Evolutionary conservation across 2,888 invertebrate species (phyloP).

Genomic region (Amiota mariae): DNA sequence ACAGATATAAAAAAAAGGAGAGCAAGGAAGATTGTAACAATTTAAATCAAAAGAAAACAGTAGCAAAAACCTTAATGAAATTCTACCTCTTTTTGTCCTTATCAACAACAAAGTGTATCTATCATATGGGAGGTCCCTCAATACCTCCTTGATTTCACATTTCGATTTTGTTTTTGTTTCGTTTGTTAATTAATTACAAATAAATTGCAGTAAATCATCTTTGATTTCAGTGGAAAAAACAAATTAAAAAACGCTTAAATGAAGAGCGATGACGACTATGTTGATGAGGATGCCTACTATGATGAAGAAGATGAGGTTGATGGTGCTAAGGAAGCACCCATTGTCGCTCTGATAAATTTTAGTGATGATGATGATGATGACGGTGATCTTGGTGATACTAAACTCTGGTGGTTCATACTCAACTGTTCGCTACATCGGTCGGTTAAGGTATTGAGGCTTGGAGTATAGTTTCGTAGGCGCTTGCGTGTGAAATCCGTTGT

Average conservation of each 20-base stretch:
- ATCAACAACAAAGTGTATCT: too few species aligned
- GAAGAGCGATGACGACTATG: constrained; percentile 15
- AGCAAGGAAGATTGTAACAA: too few species aligned
- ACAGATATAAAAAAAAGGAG: too few species aligned
- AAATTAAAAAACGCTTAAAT: constrained; percentile 66
- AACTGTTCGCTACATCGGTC: neutral
- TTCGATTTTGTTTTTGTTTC: constrained; percentile 2
- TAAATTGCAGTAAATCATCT: constrained; percentile 34
- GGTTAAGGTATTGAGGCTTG: too few species aligned
- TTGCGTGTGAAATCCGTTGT: constrained; percentile 27
- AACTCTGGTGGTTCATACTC: neutral
- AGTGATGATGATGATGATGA: too few species aligned
- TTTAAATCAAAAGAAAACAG: too few species aligned
- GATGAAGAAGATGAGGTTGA: neutral
- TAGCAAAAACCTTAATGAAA: too few species aligned
- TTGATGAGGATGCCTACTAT: too few species aligned
- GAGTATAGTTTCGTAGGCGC: neutral
- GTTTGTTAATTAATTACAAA: constrained; percentile 31
- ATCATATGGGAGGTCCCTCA: too few species aligned
- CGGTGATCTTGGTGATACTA: too few species aligned
- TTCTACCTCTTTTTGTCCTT: too few species aligned
- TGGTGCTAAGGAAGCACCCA: neutral
- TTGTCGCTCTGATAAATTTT: neutral
- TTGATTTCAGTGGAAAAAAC: constrained; percentile 47
- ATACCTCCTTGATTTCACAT: neutral